Evolutionary conservation across 1,140 invertebrate genomes (phyloP).

Genomic region (Drosophila subobscura): DNA sequence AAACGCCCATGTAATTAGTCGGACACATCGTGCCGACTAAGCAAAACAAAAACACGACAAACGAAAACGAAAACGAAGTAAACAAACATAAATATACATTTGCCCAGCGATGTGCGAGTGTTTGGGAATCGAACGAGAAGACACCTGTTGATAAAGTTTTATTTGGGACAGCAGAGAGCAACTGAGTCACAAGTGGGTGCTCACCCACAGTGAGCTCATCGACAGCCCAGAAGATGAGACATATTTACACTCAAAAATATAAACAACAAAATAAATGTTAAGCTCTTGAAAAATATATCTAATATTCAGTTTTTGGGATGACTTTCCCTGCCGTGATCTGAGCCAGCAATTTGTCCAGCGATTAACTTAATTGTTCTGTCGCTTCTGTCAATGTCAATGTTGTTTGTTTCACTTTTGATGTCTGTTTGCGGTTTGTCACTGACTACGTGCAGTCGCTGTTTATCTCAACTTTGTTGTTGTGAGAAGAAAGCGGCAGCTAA

Average conservation of each 20-base stretch:
- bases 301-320: constrained; percentile 22
- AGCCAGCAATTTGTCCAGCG: constrained; percentile 44
- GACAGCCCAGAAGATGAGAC: constrained; percentile 8
- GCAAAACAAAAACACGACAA: not conserved
- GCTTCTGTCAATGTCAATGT: constrained; percentile 59
- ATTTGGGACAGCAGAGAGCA: constrained; percentile 8
- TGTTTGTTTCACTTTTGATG: constrained; percentile 27
- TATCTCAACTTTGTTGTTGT: constrained; percentile 8
- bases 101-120: not conserved
- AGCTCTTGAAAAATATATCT: not conserved
- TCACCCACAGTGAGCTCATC: constrained; percentile 52
- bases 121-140: not conserved
- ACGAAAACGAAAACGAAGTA: not conserved
- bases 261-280: constrained; percentile 15
- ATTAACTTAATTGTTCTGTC: constrained; percentile 64
- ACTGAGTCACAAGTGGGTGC: constrained; percentile 43
- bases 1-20: constrained; percentile 54
- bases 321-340: constrained; percentile 33
- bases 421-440: constrained; percentile 11
- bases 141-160: constrained; percentile 50
- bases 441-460: constrained; percentile 52
- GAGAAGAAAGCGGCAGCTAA: not conserved
- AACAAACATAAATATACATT: constrained; percentile 2
- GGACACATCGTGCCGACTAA: not conserved
- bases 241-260: constrained; percentile 16